phyloP scores from a whole-genome alignment of 2,113 vertebrate species.

The Solea solea region DNA sequence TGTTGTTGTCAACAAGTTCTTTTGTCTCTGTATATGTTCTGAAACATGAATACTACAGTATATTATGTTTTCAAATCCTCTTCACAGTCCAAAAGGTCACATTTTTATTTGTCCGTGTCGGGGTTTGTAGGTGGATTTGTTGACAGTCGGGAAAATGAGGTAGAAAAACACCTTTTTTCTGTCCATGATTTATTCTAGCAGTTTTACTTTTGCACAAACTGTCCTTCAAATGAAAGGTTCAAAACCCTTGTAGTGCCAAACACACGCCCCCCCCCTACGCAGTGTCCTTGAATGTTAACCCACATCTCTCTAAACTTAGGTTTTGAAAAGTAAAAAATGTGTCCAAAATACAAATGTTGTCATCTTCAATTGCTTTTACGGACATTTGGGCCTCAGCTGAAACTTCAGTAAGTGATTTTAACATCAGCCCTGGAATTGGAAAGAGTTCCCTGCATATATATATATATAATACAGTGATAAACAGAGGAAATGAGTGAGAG shows the following conservation, averaged over 20 bases:
- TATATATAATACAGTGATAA: slow-evolving; percentile 21
- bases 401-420: slow-evolving; percentile 6
- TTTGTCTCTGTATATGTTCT: no score
- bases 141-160: neutral
- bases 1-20: no score
- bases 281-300: slow-evolving; percentile 30
- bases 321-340: slow-evolving; percentile 5
- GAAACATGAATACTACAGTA: no score
- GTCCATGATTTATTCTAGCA: neutral
- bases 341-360: neutral
- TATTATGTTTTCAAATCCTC: no score
- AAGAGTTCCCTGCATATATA: slow-evolving; percentile 20
- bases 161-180: neutral
- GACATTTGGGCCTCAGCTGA: slow-evolving; percentile 20
- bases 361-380: neutral
- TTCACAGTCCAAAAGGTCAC: no score
- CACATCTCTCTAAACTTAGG: slow-evolving; percentile 24
- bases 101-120: neutral
- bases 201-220: slow-evolving; percentile 4
- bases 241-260: neutral
- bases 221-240: slow-evolving; percentile 19
- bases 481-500: slow-evolving; percentile 18
- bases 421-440: slow-evolving; percentile 1
- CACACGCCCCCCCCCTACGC: neutral
- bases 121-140: neutral